These are phyloP conservation scores for Zaprionus vittiger DNA, from an alignment of 1,140 invertebrate species.

Conservation along the genomic window DNA sequence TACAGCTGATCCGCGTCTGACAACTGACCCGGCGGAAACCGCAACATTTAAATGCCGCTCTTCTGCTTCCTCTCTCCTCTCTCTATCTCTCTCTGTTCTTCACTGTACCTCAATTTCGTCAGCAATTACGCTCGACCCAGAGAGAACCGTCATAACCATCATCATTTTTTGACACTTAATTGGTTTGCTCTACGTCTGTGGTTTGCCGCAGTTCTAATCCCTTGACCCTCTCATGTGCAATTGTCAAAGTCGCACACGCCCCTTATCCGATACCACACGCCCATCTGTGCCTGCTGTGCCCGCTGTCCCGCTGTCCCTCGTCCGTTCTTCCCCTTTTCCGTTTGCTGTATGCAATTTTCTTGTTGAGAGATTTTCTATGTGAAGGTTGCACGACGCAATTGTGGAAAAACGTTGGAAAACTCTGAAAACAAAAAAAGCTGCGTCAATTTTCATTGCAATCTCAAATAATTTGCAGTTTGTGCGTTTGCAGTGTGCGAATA, in stretches of 20 bases:
- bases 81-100: conserved; percentile 9
- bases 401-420: conserved; percentile 28
- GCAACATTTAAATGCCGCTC: conserved; percentile 39
- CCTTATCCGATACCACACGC: conserved; percentile 21
- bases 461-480: conserved; percentile 80
- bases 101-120: conserved; percentile 65
- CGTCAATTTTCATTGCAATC: conserved; percentile 61
- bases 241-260: conserved; percentile 51
- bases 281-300: conserved; percentile 22
- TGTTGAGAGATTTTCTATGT: conserved; percentile 84
- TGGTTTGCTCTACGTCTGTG: conserved; percentile 41
- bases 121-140: conserved; percentile 59
- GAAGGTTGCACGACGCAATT: conserved; percentile 70
- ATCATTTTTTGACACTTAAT: conserved; percentile 54
- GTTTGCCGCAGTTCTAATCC: conserved; percentile 55
- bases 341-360: conserved; percentile 73
- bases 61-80: conserved; percentile 1
- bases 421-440: conserved; percentile 35
- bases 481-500: conserved; percentile 57
- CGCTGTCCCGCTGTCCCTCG: conserved; percentile 24
- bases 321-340: not conserved
- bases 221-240: conserved; percentile 52
- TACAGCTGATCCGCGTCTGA: conserved; percentile 51
- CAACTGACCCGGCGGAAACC: conserved; percentile 56
- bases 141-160: conserved; percentile 65